Evolutionary conservation across 2,113 vertebrate genomes (phyloP), one percentile per base, ranked within the genome.

Genomic region (Gorilla gorilla): DNA sequence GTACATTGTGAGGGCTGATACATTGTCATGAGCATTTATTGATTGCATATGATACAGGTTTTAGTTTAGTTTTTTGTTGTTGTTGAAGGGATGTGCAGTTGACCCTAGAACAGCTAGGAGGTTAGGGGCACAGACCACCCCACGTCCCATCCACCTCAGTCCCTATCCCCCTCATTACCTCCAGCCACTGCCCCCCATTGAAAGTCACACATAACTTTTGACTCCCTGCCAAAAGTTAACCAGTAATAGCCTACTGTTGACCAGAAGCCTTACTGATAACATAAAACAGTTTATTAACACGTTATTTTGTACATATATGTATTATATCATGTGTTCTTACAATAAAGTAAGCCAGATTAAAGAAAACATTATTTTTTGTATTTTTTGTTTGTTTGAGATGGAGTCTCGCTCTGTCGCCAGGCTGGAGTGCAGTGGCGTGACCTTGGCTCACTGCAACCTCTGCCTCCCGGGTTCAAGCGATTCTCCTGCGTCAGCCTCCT

Each of bases 11-110:
- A 93, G 17, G 12, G 8, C 11, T 50, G 61, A 64, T 64, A 17
- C 16, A 5, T 81, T 88, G 35, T 87, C 10, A 13, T 70, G 82
- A 87, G 22, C 45, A 75, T 76, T 88, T 40, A 64, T 43, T 30
- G 45, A 73, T 87, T 93, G n/a, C 48, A 48, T 93, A 18, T 66
- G 52, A 55, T 90, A 23, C 55, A 78, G 3, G 6, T 80, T 89
- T 92, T 78, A 97, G 80, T 86, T 95, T 88, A 43, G 16, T 72
- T 70, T 90, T 55, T 73, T 78, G 30, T 88, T 82, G 55, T 90
- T 85, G 32, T 48, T 88, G 40, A 83, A 90, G 50, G 85, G 23
- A 30, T 64, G 5, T 80, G 8, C 38, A 40, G 20, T 72, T 72
- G n/a, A 40, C n/a, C n/a, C 68, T 72, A 72, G 20, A 72, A 72